phyloP scores from a whole-genome alignment of 2,888 invertebrate genomes.

The Augiades crinisus region DNA sequence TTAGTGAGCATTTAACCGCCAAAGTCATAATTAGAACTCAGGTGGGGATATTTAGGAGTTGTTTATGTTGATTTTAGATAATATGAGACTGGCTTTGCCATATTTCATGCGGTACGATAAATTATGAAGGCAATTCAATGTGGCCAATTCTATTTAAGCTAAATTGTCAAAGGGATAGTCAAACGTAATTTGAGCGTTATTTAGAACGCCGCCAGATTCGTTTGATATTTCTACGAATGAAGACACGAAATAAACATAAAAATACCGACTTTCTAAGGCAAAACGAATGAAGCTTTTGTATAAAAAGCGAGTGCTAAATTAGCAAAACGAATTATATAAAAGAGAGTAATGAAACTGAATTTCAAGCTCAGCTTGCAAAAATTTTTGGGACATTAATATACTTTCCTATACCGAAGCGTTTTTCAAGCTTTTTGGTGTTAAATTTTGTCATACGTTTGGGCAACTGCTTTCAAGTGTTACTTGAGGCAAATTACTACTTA shows the following conservation, averaged over 20 bases:
- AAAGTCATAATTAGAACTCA: slow-evolving; percentile 43
- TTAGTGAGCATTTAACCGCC: slow-evolving; percentile 48
- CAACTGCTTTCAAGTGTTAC: too few species aligned
- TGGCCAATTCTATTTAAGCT: background rate
- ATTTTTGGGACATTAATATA: slow-evolving; percentile 21
- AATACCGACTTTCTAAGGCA: slow-evolving; percentile 38
- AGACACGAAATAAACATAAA: slow-evolving; percentile 43
- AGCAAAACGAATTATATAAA: slow-evolving; percentile 46
- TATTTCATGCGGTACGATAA: background rate
- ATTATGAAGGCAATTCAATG: background rate
- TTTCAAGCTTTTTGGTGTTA: background rate
- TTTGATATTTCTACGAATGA: slow-evolving; percentile 39
- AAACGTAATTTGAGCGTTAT: slow-evolving; percentile 15
- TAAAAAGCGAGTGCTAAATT: slow-evolving; percentile 52
- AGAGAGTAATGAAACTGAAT: slow-evolving; percentile 41
- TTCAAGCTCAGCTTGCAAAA: slow-evolving; percentile 34
- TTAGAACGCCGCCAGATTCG: slow-evolving; percentile 25
- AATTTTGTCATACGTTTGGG: too few species aligned
- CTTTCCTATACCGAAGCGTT: slow-evolving; percentile 14
- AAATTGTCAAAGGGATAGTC: slow-evolving; percentile 6
- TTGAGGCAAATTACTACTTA: too few species aligned
- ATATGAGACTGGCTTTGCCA: background rate
- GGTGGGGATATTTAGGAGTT: background rate
- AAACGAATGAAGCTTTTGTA: slow-evolving; percentile 38
- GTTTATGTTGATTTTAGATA: background rate